Base-by-base conservation (phyloP, 2,113 vertebrate species). In the Elgaria multicarinata region DNA sequence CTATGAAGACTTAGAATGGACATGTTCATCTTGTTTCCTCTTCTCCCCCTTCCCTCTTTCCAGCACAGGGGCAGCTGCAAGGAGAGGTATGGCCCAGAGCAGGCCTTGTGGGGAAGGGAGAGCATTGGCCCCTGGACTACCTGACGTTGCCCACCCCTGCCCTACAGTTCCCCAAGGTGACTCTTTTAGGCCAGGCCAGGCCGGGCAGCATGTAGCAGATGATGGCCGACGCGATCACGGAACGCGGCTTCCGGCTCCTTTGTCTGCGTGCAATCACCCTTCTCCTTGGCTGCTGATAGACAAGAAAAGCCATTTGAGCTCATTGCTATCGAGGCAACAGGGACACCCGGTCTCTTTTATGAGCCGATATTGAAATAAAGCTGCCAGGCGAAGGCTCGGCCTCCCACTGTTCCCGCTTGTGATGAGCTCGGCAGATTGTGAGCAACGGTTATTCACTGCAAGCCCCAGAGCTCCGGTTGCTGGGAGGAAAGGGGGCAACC, bases 391-490 rank as follows among this genome's bases (percentile, higher is more conserved):
- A 87, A 62, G 81, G 91, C 50, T 3, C 76, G 39, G 66, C 69
- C 66, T 85, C 88, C 89, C 85, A 69, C 89, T 91, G 85, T 77
- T 90, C 80, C 77, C 42, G 85, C 85, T 89, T 89, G 88, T 86
- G 93, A 85, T 33, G 6, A 55, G 9, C 36, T 91, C 67, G 46
- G 89, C 74, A 89, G 4, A 71, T 53, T 22, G 16, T 36, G 31
- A 74, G 67, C 22, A 26, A 44, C n/a, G n/a, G 28, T 10, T 33
- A 71, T 72, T 74, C 22, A 22, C 67, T 72, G 83, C 22, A 53
- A 85, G 67, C n/a, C 67, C 44, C 44, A 24, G 83, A 13, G 44
- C 67, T 69, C 67, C 26, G 0, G 0, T 75, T 55, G 46, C 22
- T 16, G 14, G 46, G 62, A 80, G 67, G 88, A 18, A 89, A 90